phyloP scores from a whole-genome alignment of 2,888 invertebrate genomes.

The Thera obeliscata region DNA sequence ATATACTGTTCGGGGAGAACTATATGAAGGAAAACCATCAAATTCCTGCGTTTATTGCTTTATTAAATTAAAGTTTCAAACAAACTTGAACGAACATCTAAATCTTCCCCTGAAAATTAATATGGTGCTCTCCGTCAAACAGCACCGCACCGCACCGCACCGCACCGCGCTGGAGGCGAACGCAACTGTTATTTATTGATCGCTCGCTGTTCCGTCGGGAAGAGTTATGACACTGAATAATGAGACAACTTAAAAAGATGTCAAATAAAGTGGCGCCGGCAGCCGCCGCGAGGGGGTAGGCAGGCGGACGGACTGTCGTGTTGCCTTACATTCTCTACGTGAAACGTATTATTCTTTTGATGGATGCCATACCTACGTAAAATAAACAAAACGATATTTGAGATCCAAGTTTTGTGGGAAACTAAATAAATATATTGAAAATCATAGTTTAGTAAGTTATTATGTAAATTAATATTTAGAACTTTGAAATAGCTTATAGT shows the following conservation, averaged over 20 bases:
- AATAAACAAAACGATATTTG: too few relatives aligned
- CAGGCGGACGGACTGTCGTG: too few relatives aligned
- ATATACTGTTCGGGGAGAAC: too few relatives aligned
- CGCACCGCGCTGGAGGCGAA: conserved; percentile 1
- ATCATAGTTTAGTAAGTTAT: too few relatives aligned
- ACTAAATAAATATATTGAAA: too few relatives aligned
- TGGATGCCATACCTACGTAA: too few relatives aligned
- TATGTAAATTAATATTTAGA: too few relatives aligned
- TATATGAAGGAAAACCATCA: neutral
- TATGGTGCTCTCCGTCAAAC: conserved; percentile 22
- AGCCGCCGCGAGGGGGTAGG: conserved; percentile 8
- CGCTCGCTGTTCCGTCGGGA: conserved; percentile 16
- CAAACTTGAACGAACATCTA: conserved; percentile 8
- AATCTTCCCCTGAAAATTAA: conserved; percentile 16
- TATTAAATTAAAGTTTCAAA: neutral
- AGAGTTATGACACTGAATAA: conserved; percentile 58
- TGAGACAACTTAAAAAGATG: conserved; percentile 56
- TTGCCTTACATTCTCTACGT: too few relatives aligned
- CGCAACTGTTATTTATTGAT: conserved; percentile 28
- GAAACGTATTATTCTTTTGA: too few relatives aligned
- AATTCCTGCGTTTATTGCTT: neutral
- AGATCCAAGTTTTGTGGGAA: too few relatives aligned
- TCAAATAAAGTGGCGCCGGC: conserved; percentile 49
- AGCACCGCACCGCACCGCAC: conserved; percentile 6
- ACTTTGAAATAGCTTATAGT: too few relatives aligned